Evolutionary conservation across 2,113 vertebrate species (phyloP).

Genomic region (Alethe castanea): DNA sequence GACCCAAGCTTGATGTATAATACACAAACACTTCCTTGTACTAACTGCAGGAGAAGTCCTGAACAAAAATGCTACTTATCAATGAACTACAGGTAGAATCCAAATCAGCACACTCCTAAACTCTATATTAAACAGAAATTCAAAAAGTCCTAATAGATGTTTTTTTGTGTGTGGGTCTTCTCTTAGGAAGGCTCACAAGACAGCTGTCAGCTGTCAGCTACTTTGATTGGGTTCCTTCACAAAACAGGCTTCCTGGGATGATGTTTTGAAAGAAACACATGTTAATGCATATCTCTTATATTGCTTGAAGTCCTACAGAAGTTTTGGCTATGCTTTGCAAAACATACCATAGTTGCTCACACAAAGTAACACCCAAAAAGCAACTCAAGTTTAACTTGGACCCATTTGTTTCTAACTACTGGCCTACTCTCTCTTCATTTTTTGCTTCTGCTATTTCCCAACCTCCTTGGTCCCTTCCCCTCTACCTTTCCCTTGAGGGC

Average conservation of each 20-base stretch:
- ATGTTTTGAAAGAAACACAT: conserved; percentile 17
- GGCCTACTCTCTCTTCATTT: background rate
- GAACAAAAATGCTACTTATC: background rate
- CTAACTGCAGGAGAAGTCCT: background rate
- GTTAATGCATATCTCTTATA: background rate
- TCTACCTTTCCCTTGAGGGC: background rate
- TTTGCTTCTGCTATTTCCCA: background rate
- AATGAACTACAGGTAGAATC: background rate
- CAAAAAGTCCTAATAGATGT: background rate
- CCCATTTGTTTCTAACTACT: background rate
- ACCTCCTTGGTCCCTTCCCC: background rate
- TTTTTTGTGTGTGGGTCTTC: conserved; percentile 19
- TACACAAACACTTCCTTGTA: background rate
- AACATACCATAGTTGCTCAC: background rate
- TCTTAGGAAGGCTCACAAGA: conserved; percentile 23
- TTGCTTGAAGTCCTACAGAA: background rate
- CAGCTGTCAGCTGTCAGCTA: background rate
- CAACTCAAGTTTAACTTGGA: background rate
- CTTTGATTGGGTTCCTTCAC: conserved; percentile 45
- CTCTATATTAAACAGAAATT: background rate
- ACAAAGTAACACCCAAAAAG: background rate
- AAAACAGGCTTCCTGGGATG: conserved; percentile 22
- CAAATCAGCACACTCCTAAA: background rate
- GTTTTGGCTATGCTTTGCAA: background rate
- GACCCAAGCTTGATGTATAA: background rate